Evolutionary conservation across 2,113 vertebrate species (phyloP).

Genomic region (Rutilus rutilus): DNA sequence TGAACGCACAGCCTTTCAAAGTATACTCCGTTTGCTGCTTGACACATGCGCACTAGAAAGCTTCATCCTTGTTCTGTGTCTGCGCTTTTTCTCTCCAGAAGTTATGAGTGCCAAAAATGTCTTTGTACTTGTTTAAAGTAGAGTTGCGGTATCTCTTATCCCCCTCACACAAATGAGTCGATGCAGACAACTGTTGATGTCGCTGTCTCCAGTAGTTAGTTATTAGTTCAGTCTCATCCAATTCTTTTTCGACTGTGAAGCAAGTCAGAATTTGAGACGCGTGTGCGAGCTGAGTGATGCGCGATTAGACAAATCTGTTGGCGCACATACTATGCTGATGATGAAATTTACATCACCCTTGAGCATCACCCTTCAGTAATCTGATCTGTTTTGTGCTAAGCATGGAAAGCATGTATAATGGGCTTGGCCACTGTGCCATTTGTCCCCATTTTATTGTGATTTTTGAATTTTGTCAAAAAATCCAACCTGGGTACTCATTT

Average conservation of each 20-base stretch:
- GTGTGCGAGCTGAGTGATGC: background rate
- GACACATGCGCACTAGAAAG: background rate
- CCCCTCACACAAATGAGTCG: background rate
- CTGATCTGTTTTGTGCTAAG: too few species aligned
- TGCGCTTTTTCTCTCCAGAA: background rate
- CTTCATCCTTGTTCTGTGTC: background rate
- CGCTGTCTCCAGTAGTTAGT: background rate
- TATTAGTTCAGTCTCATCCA: background rate
- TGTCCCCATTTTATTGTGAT: background rate
- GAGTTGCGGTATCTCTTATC: background rate
- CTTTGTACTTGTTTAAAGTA: background rate
- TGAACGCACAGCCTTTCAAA: background rate
- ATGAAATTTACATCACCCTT: too few species aligned
- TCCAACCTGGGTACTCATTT: background rate
- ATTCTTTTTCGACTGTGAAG: background rate
- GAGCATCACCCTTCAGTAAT: too few species aligned
- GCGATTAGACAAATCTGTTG: background rate
- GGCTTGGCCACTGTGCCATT: background rate
- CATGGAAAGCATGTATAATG: background rate
- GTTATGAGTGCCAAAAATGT: background rate
- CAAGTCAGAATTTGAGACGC: background rate
- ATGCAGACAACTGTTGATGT: background rate
- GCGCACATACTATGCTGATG: too few species aligned
- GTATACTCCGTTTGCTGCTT: background rate
- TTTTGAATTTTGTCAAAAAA: background rate